A percentile compares a stretch with the other conserved stretches of the same genome.
phyloP scores from a whole-genome alignment of 2,888 invertebrate species.

The Callimorpha dominula region DNA sequence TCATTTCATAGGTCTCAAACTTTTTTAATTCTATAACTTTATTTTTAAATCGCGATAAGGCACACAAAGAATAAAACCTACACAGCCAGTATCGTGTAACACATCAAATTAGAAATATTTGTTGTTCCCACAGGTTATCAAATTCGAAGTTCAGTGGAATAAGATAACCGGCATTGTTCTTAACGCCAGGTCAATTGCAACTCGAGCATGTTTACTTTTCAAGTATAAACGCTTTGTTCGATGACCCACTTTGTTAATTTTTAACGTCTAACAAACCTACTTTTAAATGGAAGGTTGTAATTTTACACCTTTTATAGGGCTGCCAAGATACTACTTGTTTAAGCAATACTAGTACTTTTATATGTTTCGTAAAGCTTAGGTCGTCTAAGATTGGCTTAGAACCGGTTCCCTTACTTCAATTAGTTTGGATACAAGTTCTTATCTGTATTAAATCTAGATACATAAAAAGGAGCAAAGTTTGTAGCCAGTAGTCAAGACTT shows the following conservation, averaged over 20 bases:
- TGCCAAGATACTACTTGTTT: not conserved
- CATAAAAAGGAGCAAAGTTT: not conserved
- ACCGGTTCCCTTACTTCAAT: not conserved
- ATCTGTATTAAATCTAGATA: not conserved
- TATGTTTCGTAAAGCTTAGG: not conserved
- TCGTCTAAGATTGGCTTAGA: not conserved
- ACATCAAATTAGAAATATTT: slow-evolving; percentile 69
- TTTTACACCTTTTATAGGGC: slow-evolving; percentile 5
- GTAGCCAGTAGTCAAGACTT: slow-evolving; percentile 1
- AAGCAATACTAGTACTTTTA: not conserved
- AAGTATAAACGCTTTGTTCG: slow-evolving; percentile 65
- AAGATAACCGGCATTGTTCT: slow-evolving; percentile 78
- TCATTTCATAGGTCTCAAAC: not conserved
- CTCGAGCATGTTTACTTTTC: slow-evolving; percentile 58
- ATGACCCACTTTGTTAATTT: slow-evolving; percentile 64
- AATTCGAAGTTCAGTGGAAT: slow-evolving; percentile 77
- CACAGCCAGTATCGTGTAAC: slow-evolving; percentile 51
- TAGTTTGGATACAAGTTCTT: slow-evolving; percentile 8
- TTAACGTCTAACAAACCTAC: slow-evolving; percentile 22
- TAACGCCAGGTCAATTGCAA: slow-evolving; percentile 63
- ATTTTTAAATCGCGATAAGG: slow-evolving; percentile 50
- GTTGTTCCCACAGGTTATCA: slow-evolving; percentile 80
- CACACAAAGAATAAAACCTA: slow-evolving; percentile 50
- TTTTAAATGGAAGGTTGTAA: slow-evolving; percentile 11
- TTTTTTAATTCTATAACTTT: slow-evolving; percentile 27